Base-by-base conservation (phyloP, 1,140 invertebrate species). In the Andrena cerasifolii region DNA sequence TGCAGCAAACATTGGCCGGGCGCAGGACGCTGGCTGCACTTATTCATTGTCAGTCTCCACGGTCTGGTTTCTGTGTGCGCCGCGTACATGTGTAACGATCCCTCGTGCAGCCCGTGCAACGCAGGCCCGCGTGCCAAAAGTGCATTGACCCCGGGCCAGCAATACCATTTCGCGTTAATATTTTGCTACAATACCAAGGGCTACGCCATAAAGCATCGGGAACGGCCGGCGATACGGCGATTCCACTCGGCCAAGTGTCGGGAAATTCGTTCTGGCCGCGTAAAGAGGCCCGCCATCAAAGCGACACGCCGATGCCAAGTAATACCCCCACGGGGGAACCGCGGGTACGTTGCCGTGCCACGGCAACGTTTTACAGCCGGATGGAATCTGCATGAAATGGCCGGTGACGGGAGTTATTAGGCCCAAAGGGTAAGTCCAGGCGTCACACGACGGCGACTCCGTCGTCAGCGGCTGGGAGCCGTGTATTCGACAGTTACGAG, bases 21-120 rank as follows among this genome's bases (percentile, higher is more conserved):
- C 58, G 78, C 49, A 61, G 65, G 71, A 78, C 58, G 43, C 51
- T 21, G 31, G 24, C 28, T 59, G 43, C 45, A 59, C 78, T 82
- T 76, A 82, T 49, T 82, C 80, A 82, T 82, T 82, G 80, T 80
- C 80, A 65, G 58, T 75, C 70, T 80, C 43, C 24, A 47, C 58
- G 47, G 24, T 67, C 54, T 31, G 26, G 36, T 45, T 28, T 21
- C 21, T 73, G 43, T 65, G 61, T 63, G 61, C 28, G 33, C 18
- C 14, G n/a, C 58, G 61, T 43, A 56, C 24, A 26, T 36, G 58
- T 54, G 74, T 76, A 82, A 82, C 80, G 71, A 82, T 82, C 78
- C 43, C 36, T 24, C 61, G 21, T 28, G 18, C 40, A 14, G 31
- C 24, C 67, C 33, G 62, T 65, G 40, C 68, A 47, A 63, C 58